Evolutionary conservation across 2,888 invertebrate species (phyloP).

Genomic region (Bembecia ichneumoniformis): DNA sequence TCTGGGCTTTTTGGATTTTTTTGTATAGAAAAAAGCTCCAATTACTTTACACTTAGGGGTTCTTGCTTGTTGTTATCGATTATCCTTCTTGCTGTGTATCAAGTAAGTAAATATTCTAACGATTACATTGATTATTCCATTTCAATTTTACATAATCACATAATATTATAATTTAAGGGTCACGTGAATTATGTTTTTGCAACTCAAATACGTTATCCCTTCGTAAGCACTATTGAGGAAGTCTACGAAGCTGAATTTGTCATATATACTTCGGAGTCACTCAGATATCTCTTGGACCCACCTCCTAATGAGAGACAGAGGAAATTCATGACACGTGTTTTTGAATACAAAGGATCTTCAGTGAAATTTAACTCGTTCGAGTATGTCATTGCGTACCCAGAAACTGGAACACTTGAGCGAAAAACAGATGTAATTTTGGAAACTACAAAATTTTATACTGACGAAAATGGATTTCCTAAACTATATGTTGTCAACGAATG

Average conservation of each 20-base stretch:
- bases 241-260: slow-evolving; percentile 15
- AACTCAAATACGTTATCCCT: slow-evolving; percentile 17
- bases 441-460: slow-evolving; percentile 17
- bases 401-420: slow-evolving; percentile 21
- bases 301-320: slow-evolving; percentile 15
- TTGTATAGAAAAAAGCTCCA: slow-evolving; percentile 12
- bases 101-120: slow-evolving; percentile 21
- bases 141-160: neutral
- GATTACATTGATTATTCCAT: neutral
- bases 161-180: slow-evolving; percentile 18
- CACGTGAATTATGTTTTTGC: slow-evolving; percentile 36
- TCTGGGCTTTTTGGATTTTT: slow-evolving; percentile 27
- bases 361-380: slow-evolving; percentile 10
- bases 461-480: slow-evolving; percentile 17
- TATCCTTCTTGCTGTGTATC: slow-evolving; percentile 27
- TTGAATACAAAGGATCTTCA: neutral
- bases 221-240: slow-evolving; percentile 21
- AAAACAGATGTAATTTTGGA: slow-evolving; percentile 23
- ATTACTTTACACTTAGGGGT: slow-evolving; percentile 20
- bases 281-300: slow-evolving; percentile 17
- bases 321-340: neutral
- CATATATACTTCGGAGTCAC: slow-evolving; percentile 21
- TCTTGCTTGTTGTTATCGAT: slow-evolving; percentile 27
- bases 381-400: slow-evolving; percentile 12
- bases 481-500: slow-evolving; percentile 30